These are phyloP conservation scores for Drosophila pseudoobscura DNA, from an alignment of 1,140 invertebrate genomes.

Conservation along the genomic window DNA sequence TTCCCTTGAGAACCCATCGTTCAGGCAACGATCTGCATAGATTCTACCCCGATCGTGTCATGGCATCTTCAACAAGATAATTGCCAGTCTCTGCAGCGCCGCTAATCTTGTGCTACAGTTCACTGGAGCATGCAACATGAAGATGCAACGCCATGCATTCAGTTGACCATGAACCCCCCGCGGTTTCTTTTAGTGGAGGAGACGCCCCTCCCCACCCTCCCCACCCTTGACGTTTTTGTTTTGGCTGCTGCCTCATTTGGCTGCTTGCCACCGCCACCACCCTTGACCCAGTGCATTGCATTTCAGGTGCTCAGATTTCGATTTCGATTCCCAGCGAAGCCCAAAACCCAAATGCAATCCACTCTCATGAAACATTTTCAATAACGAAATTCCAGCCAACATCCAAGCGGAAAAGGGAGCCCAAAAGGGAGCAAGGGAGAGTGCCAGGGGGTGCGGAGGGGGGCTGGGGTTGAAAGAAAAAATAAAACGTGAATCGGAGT, in stretches of 20 bases:
- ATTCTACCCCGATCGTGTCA: conserved; percentile 18
- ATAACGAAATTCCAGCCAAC: conserved; percentile 71
- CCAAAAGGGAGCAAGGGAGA: conserved; percentile 6
- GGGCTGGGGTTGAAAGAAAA: conserved; percentile 6
- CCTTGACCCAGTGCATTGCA: conserved; percentile 46
- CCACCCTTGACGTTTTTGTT: no score
- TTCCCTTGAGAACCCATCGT: conserved; percentile 19
- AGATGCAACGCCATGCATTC: conserved; percentile 4
- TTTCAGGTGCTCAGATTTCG: conserved; percentile 6
- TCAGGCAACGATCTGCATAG: conserved; percentile 1
- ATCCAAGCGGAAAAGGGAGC: conserved; percentile 13
- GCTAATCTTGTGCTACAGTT: conserved; percentile 31
- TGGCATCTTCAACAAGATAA: conserved; percentile 30
- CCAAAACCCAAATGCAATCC: conserved; percentile 17
- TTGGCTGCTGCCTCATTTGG: conserved; percentile 4
- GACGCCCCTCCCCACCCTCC: no score
- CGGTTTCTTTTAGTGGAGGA: background rate
- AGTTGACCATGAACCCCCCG: conserved; percentile 61
- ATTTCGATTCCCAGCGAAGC: conserved; percentile 6
- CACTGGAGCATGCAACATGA: conserved; percentile 55
- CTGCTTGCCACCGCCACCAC: conserved; percentile 19
- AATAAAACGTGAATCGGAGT: conserved; percentile 23
- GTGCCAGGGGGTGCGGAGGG: background rate
- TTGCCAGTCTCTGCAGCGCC: conserved; percentile 4
- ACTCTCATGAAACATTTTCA: conserved; percentile 70